Conservation (phyloP, 2,797 vertebrate species). For the Hypotaenidia philippensis region DNA sequence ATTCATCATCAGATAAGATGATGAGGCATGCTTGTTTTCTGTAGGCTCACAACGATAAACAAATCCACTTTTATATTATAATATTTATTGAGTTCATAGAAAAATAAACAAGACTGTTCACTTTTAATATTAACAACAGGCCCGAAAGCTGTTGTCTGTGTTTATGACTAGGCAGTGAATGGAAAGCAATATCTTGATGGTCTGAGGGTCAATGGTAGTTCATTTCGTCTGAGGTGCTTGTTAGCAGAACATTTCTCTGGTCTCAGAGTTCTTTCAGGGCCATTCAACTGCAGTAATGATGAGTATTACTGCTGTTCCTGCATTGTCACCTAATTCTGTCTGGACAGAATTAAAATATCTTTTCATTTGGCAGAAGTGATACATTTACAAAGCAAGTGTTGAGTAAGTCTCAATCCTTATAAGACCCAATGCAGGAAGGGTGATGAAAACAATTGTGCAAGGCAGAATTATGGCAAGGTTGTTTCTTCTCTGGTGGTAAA, state of each 20-base stretch:
- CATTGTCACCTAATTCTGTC: conserved; percentile 30
- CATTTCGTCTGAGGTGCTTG: conserved; percentile 21
- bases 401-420: neutral
- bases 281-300: neutral
- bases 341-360: conserved; percentile 46
- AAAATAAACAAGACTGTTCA: conserved; percentile 65
- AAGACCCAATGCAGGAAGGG: conserved; percentile 26
- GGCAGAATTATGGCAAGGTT: conserved; percentile 8
- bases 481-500: conserved; percentile 38
- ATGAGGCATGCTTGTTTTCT: conserved; percentile 56
- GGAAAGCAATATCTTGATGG: neutral
- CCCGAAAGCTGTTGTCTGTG: neutral
- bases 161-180: conserved; percentile 41
- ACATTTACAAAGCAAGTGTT: conserved; percentile 57
- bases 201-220: neutral
- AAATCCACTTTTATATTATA: conserved; percentile 67
- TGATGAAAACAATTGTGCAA: conserved; percentile 12
- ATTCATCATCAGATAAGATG: conserved; percentile 73
- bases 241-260: conserved; percentile 40
- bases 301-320: neutral
- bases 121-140: conserved; percentile 48
- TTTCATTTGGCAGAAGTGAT: conserved; percentile 68
- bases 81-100: conserved; percentile 64
- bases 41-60: conserved; percentile 63
- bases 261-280: conserved; percentile 10